Evolutionary conservation across 2,888 invertebrate species (phyloP).

Genomic region (Phengaris alcon): DNA sequence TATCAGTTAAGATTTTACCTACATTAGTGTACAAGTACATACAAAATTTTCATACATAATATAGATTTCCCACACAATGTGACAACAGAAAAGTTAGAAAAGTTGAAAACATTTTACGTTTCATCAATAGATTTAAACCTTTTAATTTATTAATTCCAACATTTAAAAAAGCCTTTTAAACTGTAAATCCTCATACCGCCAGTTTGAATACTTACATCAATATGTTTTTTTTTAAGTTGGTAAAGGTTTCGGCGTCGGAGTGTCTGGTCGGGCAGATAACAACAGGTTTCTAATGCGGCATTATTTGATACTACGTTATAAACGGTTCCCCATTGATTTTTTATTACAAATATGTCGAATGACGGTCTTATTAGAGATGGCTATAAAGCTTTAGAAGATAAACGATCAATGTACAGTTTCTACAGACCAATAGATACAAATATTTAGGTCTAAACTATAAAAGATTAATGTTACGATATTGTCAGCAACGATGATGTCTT

Average conservation of each 20-base stretch:
- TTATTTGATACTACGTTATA: constrained; percentile 47
- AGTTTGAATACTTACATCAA: background rate
- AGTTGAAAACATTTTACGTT: no score
- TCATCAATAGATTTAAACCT: no score
- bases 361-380: constrained; percentile 39
- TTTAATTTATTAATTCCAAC: no score
- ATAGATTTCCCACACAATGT: no score
- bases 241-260: constrained; percentile 43
- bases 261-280: constrained; percentile 46
- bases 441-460: background rate
- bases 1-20: no score
- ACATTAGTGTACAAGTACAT: no score
- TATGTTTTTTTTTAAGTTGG: background rate
- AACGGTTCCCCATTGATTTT: constrained; percentile 50
- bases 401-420: constrained; percentile 4
- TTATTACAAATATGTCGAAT: constrained; percentile 42
- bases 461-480: background rate
- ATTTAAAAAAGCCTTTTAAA: no score
- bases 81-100: no score
- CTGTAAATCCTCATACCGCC: background rate
- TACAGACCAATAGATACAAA: background rate
- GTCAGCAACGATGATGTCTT: no score
- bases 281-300: constrained; percentile 43
- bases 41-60: no score
- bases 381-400: constrained; percentile 36